These are phyloP conservation scores for Rhamnusium bicolor DNA, from an alignment of 2,888 invertebrate genomes.

Conservation along the genomic window DNA sequence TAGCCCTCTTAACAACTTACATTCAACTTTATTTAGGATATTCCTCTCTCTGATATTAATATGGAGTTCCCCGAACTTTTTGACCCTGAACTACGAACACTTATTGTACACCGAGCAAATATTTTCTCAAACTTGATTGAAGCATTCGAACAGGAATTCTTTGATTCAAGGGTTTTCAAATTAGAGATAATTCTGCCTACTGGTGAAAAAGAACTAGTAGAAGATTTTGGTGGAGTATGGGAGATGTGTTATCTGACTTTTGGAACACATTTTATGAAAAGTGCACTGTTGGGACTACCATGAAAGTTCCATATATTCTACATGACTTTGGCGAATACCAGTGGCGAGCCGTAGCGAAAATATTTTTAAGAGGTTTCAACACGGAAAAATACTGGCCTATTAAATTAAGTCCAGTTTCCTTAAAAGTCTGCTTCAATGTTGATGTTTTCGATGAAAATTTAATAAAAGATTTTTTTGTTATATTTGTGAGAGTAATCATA, in stretches of 20 bases:
- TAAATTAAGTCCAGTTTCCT: background rate
- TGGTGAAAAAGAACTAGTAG: background rate
- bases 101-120: no score
- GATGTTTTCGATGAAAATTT: background rate
- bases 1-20: no score
- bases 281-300: background rate
- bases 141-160: no score
- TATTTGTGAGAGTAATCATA: background rate
- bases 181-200: background rate
- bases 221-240: background rate
- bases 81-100: no score
- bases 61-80: no score
- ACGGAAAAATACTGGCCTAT: background rate
- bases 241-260: background rate
- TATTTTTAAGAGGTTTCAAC: background rate
- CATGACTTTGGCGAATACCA: background rate
- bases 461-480: background rate
- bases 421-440: background rate
- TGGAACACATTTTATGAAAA: background rate
- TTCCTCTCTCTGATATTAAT: no score
- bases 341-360: background rate
- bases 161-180: background rate
- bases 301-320: background rate
- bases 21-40: no score
- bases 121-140: no score